phyloP scores from a whole-genome alignment of 30 jellyfish, hydroid and myxozoan species.

The Turritopsis dohrnii region DNA sequence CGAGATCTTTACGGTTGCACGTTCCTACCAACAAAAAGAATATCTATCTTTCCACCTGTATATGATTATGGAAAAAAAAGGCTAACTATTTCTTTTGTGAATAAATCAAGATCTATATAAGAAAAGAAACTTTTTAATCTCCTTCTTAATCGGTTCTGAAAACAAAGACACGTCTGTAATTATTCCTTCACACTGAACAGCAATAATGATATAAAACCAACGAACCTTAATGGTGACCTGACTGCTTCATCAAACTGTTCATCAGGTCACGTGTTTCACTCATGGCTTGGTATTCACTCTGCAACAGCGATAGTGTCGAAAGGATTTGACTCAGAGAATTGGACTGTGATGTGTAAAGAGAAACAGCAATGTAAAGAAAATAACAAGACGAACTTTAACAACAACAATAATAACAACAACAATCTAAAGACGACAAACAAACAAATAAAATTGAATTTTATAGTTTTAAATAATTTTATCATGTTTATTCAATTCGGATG shows the following conservation, averaged over 20 bases:
- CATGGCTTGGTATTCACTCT: constrained; percentile 8
- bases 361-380: neutral
- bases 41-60: neutral
- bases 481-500: too few relatives aligned
- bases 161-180: too few relatives aligned
- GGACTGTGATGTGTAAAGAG: neutral
- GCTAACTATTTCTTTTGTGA: neutral
- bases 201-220: too few relatives aligned
- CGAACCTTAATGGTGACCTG: too few relatives aligned
- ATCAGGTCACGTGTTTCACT: constrained; percentile 10
- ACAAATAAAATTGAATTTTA: neutral
- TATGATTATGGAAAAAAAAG: neutral
- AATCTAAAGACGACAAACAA: neutral
- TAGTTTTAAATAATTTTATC: neutral
- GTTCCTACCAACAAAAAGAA: neutral
- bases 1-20: too few relatives aligned
- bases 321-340: neutral
- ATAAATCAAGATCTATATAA: neutral
- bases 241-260: neutral
- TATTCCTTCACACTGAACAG: too few relatives aligned
- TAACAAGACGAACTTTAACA: neutral
- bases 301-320: neutral
- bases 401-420: constrained; percentile 1
- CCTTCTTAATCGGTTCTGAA: neutral
- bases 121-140: neutral